These are phyloP conservation scores for Ormyrus nitidulus DNA, from an alignment of 2,888 invertebrate genomes.

Conservation along the genomic window DNA sequence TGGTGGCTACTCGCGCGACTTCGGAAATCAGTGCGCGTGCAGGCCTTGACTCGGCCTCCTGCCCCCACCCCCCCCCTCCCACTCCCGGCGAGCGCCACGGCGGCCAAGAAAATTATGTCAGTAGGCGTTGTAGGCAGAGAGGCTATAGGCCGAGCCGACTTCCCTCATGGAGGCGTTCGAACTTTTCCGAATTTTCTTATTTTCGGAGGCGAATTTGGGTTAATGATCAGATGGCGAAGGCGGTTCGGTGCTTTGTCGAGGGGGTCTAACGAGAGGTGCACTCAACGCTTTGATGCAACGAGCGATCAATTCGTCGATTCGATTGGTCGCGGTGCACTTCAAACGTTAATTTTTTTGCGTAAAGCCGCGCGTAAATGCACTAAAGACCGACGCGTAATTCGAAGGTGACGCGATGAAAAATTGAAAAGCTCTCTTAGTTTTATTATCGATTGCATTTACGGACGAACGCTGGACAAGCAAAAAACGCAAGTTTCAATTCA, in stretches of 20 bases:
- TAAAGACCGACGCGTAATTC: slow-evolving; percentile 12
- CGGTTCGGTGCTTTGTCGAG: too few species aligned
- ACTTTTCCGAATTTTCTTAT: not conserved
- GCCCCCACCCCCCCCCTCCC: too few species aligned
- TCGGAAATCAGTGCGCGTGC: slow-evolving; percentile 59
- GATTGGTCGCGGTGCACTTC: too few species aligned
- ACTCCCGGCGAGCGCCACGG: too few species aligned
- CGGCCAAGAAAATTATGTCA: slow-evolving; percentile 51
- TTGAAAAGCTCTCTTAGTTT: slow-evolving; percentile 13
- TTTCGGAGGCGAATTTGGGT: slow-evolving; percentile 2
- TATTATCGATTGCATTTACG: slow-evolving; percentile 1
- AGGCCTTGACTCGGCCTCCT: slow-evolving; percentile 44
- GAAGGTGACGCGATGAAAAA: slow-evolving; percentile 34
- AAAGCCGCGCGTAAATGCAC: not conserved
- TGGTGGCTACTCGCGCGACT: not conserved
- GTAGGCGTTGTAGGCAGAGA: slow-evolving; percentile 29
- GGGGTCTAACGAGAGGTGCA: too few species aligned
- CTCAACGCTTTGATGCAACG: too few species aligned
- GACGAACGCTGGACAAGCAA: not conserved
- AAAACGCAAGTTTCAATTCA: not conserved
- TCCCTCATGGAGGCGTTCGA: not conserved
- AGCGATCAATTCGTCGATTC: too few species aligned
- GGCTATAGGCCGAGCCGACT: slow-evolving; percentile 2
- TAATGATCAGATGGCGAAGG: not conserved
- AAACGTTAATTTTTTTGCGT: not conserved